Evolutionary conservation across 2,113 vertebrate species (phyloP).

Genomic region (Condylura cristata): DNA sequence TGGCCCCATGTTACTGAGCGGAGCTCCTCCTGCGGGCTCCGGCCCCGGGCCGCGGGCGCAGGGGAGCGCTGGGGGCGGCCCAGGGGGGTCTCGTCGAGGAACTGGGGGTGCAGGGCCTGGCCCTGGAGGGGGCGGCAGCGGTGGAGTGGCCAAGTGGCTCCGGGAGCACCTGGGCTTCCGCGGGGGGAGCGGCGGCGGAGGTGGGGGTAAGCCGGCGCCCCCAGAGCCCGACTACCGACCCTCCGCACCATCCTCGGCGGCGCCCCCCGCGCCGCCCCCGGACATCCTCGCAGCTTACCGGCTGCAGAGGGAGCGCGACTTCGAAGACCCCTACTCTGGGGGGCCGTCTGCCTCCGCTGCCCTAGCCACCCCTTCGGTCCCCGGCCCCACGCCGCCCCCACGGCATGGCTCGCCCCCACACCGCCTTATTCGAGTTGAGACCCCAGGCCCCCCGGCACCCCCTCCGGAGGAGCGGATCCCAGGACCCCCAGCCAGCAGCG

Average conservation of each 20-base stretch:
- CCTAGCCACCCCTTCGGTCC: constrained; percentile 78
- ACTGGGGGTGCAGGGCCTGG: constrained; percentile 69
- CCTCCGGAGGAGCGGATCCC: constrained; percentile 79
- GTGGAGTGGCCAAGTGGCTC: constrained; percentile 96
- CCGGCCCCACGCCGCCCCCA: constrained; percentile 87
- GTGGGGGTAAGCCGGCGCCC: constrained; percentile 91
- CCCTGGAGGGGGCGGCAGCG: constrained; percentile 86
- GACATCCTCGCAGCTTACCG: constrained; percentile 96
- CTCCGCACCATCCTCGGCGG: constrained; percentile 81
- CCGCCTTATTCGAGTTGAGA: constrained; percentile 96
- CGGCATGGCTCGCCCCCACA: constrained; percentile 95
- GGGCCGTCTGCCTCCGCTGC: constrained; percentile 79
- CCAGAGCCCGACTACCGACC: constrained; percentile 94
- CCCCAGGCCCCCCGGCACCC: constrained; percentile 85
- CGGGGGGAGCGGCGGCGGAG: constrained; percentile 72
- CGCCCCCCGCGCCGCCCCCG: constrained; percentile 89
- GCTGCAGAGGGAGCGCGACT: constrained; percentile 95
- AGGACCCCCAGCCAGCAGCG: constrained; percentile 60
- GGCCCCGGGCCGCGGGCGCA: constrained; percentile 74
- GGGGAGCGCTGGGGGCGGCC: constrained; percentile 77
- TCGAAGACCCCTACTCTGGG: constrained; percentile 95
- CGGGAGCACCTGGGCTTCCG: constrained; percentile 97
- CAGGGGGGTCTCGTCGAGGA: constrained; percentile 66
- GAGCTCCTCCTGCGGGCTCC: constrained; percentile 77
- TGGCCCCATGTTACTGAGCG: constrained; percentile 86